A percentile compares a stretch with the other conserved stretches of the same genome.
Conservation (phyloP, 2,113 vertebrate genomes). For the Lycaon pictus region DNA sequence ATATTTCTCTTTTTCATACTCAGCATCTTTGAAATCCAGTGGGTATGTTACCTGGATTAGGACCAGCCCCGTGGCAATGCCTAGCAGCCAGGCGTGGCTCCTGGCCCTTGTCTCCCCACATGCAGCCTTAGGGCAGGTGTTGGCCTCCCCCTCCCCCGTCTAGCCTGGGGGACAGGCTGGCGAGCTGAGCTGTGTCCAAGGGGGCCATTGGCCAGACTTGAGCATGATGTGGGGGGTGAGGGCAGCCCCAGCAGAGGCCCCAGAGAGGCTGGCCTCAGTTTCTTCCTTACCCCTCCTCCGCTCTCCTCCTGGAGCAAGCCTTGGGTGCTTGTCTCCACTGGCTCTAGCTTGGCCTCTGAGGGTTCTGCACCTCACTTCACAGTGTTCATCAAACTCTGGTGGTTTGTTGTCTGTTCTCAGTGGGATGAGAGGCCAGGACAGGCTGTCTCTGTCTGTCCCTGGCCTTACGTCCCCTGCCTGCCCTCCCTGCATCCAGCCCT, state of each 20-base stretch:
- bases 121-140: too few species aligned
- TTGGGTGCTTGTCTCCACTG: rapidly evolving
- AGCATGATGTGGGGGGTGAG: rapidly evolving
- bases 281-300: background rate
- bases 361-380: background rate
- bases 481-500: background rate
- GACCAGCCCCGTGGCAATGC: background rate
- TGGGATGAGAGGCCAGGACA: background rate
- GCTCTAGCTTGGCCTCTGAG: background rate
- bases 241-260: background rate
- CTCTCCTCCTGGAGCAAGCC: background rate
- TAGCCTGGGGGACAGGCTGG: background rate
- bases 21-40: background rate
- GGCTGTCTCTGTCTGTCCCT: background rate
- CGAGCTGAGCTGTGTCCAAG: background rate
- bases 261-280: rapidly evolving
- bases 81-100: background rate
- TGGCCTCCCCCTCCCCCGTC: background rate
- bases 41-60: background rate
- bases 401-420: background rate
- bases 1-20: background rate
- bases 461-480: background rate
- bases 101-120: rapidly evolving
- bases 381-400: background rate
- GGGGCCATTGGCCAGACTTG: background rate